Base-by-base conservation (phyloP, 1,140 invertebrate genomes). In the Eriosoma lanigerum region DNA sequence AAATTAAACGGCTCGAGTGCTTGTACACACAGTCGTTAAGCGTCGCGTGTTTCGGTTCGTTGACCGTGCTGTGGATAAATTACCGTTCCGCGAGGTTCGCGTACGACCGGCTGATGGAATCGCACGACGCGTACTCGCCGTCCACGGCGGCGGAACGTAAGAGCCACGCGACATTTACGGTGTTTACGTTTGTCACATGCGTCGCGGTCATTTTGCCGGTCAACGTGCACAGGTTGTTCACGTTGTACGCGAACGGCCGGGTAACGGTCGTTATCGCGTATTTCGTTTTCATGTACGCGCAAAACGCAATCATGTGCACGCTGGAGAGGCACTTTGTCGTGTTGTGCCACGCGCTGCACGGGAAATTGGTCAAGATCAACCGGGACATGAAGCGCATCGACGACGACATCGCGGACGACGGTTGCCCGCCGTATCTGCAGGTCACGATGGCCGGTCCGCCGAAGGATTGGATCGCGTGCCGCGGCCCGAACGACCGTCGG, bases 271-370 rank as follows among this genome's bases (percentile, higher is more conserved):
- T 21, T 19, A 12, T 66, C 9, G 32, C 21, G 62, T 66, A 66
- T 29, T 66, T 66, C 3, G 0, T 4, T 1, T 9, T 66, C 62
- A 66, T 66, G 19, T 66, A 66, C 62, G 19, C 62, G 62, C 62
- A 66, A 3, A 66, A 66, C 32, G 2, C n/a, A 10, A 12, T 13
- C 62, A n/a, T 13, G 19, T 66, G 62, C n/a, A 9, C 44, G 32
- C 5, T 21, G 19, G 62, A 66, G 32, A 44, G 3, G 32, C 62
- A 2, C 10, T 66, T 66, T 9, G 32, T 21, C 19, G 17, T 3
- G 62, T 12, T 66, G 29, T 66, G 19, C 10, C 32, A 66, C 62
- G 32, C 4, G 62, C 32, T 66, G 62, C 44, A 66, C 62, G 44
- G 29, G 32, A 66, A 38, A 12, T 66, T 44, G 19, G 3, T 12